A percentile compares a stretch with the other conserved stretches of the same genome.
Evolutionary conservation across 2,113 vertebrate species (phyloP).

Genomic region (Apeltes quadracus): DNA sequence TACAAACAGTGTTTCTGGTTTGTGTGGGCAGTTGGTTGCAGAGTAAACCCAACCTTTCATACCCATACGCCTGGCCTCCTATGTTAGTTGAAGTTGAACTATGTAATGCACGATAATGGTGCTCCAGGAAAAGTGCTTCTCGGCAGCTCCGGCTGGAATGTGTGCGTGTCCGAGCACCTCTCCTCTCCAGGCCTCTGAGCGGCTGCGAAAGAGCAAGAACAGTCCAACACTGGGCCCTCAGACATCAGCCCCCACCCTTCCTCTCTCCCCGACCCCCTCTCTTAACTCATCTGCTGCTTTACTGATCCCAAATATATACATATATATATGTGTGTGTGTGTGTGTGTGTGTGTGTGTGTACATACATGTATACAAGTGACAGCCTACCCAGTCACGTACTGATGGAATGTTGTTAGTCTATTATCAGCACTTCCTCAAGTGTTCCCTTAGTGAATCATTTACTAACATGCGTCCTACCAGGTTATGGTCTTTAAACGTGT

Average conservation of each 20-base stretch:
- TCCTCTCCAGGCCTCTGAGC: not conserved
- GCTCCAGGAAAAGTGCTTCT: constrained; percentile 50
- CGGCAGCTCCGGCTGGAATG: constrained; percentile 58
- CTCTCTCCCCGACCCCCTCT: no score
- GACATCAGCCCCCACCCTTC: not conserved
- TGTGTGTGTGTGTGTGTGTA: no score
- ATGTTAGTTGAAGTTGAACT: constrained; percentile 56
- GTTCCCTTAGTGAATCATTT: constrained; percentile 48
- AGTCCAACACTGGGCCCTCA: not conserved
- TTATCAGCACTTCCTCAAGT: constrained; percentile 41
- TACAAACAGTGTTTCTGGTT: not conserved
- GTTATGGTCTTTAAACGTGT: constrained; percentile 17
- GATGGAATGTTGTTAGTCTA: constrained; percentile 5
- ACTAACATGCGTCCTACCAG: constrained; percentile 6
- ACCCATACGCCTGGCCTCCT: constrained; percentile 29
- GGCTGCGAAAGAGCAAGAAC: constrained; percentile 14
- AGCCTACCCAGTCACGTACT: not conserved
- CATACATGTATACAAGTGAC: not conserved
- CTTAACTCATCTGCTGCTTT: constrained; percentile 8
- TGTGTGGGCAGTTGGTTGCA: constrained; percentile 8
- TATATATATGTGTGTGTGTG: not conserved
- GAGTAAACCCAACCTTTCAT: constrained; percentile 8
- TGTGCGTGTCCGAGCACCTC: constrained; percentile 52
- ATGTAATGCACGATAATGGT: constrained; percentile 60
- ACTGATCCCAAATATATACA: not conserved